Evolutionary conservation across 1,140 invertebrate genomes (phyloP), one percentile per base, ranked within the genome.

Genomic region (Ladona fulva): DNA sequence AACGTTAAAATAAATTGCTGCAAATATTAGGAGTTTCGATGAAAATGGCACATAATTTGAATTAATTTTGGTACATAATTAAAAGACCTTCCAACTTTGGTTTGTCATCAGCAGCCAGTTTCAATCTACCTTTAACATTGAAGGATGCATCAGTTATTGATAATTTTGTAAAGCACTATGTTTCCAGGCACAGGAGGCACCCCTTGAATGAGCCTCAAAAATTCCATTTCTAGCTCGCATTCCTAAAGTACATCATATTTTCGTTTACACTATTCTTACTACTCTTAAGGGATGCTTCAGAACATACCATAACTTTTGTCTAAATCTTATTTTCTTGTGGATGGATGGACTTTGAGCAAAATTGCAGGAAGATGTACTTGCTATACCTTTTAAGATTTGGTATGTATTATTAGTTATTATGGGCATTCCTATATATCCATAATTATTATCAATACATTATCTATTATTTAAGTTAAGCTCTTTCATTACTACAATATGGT

Each of bases 341-440:
- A 66, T 66, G 52, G 52, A 66, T 66, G 52, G n/a, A 66, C n/a
- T 66, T 66, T 66, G 52, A 66, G 52, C 52, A 66, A 66, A 66
- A 66, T 66, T 66, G 52, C 52, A 66, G 52, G 52, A 66, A 66
- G 52, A 66, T 66, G 52, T 66, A 22, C 14, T 66, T 12, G 12
- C 52, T 66, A 3, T 6, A 66, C 12, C 52, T 66, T 66, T 66
- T 5, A 22, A 66, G 52, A 66, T 3, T 19, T 66, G 52, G 52
- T 66, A 66, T 66, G 52, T 66, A 22, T 66, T 3, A 66, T 66
- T 66, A 16, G 52, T 19, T 66, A 22, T 66, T 22, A 37, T 37
- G 14, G 12, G 52, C 3, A 66, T 66, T 66, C n/a, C 52, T 66
- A 66, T 19, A 66, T 3, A 66, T 19, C 52, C 52, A 66, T 66